Conservation (phyloP, 2,888 invertebrate species). For the Sericinus montela region DNA sequence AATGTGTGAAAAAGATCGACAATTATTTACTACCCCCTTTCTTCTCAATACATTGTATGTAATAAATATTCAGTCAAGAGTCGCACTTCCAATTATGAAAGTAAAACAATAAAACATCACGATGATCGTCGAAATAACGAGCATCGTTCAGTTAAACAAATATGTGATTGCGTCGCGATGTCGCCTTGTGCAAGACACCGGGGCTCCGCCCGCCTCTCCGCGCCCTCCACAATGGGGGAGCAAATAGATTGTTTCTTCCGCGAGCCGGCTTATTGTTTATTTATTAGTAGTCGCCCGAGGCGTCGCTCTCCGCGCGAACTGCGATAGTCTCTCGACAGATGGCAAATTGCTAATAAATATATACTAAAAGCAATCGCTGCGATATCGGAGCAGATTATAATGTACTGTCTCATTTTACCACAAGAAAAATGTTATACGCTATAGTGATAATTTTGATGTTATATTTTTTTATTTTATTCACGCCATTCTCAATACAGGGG, state of each 20-base stretch:
- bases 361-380: not conserved
- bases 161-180: not conserved
- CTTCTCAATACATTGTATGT: no score
- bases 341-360: constrained; percentile 4
- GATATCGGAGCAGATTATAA: not conserved
- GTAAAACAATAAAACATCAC: not conserved
- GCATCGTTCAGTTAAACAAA: not conserved
- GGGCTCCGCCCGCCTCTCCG: not conserved
- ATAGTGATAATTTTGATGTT: no score
- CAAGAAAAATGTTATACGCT: no score
- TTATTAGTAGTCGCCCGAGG: constrained; percentile 1
- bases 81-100: not conserved
- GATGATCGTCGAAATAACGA: not conserved
- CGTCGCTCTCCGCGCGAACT: not conserved
- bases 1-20: no score
- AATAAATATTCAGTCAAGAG: not conserved
- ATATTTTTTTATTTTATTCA: no score
- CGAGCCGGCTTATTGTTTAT: constrained; percentile 8
- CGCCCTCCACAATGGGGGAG: constrained; percentile 1
- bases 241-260: constrained; percentile 9
- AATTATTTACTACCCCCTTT: no score
- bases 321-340: not conserved
- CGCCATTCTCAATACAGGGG: no score
- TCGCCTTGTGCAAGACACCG: not conserved
- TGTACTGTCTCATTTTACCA: no score